Evolutionary conservation across 2,113 vertebrate genomes (phyloP).

Genomic region (Hippocampus barbouri): DNA sequence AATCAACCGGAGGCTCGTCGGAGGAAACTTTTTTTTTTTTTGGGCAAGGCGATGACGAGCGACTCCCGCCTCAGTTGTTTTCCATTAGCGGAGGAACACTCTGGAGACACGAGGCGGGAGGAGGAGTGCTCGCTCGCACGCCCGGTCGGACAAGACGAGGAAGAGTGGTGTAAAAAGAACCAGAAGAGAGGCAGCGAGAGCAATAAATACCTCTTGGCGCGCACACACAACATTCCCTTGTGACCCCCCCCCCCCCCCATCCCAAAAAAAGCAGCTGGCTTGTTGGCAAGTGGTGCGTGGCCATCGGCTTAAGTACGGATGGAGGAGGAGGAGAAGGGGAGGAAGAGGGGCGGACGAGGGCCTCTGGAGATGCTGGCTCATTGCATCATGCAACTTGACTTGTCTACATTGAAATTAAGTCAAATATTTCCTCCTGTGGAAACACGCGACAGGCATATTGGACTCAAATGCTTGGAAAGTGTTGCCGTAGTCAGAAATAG

Average conservation of each 20-base stretch:
- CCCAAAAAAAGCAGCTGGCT: background rate
- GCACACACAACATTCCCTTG: background rate
- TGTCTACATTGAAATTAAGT: background rate
- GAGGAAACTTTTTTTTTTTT: constrained; percentile 31
- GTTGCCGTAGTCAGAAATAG: too few relatives aligned
- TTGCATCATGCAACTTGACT: too few relatives aligned
- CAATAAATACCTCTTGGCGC: constrained; percentile 14
- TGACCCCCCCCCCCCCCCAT: background rate
- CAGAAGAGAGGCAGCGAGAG: background rate
- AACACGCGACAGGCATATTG: background rate
- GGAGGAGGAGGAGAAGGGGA: background rate
- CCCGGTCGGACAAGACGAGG: constrained; percentile 22
- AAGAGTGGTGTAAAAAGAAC: constrained; percentile 10
- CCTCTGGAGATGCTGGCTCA: background rate
- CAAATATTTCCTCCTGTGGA: background rate
- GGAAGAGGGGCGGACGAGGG: background rate
- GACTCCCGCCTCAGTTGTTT: constrained; percentile 50
- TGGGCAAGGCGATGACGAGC: constrained; percentile 40
- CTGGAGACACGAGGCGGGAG: constrained; percentile 60
- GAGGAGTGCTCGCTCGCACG: constrained; percentile 50
- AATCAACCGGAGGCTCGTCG: constrained; percentile 34
- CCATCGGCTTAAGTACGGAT: constrained; percentile 1
- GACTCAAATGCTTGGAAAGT: background rate
- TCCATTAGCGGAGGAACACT: constrained; percentile 64
- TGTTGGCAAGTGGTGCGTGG: background rate